phyloP scores from a whole-genome alignment of 2,797 vertebrate species.

The Acanthornis magna region DNA sequence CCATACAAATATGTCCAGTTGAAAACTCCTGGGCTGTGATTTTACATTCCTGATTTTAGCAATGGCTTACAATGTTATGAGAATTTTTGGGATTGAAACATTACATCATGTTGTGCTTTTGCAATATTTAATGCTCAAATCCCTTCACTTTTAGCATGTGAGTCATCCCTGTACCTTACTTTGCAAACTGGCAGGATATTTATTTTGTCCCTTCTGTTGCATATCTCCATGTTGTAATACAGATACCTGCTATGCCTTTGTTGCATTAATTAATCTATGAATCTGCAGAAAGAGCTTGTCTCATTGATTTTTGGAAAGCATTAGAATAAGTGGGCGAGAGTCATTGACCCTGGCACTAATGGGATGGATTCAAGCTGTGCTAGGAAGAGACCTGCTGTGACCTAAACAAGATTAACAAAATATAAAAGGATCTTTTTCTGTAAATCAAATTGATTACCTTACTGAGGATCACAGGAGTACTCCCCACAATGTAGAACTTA shows the following conservation, averaged over 20 bases:
- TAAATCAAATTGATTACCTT: slow-evolving; percentile 59
- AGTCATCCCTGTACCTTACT: background rate
- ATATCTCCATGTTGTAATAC: background rate
- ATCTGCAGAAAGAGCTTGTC: slow-evolving; percentile 12
- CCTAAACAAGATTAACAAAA: slow-evolving; percentile 51
- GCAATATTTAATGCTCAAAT: background rate
- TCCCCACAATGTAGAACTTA: background rate
- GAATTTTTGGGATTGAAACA: background rate
- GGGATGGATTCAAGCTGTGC: slow-evolving; percentile 13
- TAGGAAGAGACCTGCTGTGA: slow-evolving; percentile 21
- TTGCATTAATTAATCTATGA: slow-evolving; percentile 44
- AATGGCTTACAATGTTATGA: background rate
- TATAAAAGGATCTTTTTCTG: slow-evolving; percentile 50
- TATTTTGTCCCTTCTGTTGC: slow-evolving; percentile 22
- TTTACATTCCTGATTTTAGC: background rate
- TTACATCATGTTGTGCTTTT: background rate
- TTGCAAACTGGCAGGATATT: background rate
- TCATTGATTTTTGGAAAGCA: slow-evolving; percentile 54
- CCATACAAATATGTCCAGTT: background rate
- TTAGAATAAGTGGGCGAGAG: background rate
- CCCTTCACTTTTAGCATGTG: background rate
- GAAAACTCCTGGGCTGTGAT: background rate
- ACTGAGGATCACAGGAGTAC: background rate
- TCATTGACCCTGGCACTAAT: slow-evolving; percentile 46
- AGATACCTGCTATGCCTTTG: slow-evolving; percentile 26